Base-by-base conservation (phyloP, 2,797 vertebrate genomes). In the Microctenopoma stevenorrisi region DNA sequence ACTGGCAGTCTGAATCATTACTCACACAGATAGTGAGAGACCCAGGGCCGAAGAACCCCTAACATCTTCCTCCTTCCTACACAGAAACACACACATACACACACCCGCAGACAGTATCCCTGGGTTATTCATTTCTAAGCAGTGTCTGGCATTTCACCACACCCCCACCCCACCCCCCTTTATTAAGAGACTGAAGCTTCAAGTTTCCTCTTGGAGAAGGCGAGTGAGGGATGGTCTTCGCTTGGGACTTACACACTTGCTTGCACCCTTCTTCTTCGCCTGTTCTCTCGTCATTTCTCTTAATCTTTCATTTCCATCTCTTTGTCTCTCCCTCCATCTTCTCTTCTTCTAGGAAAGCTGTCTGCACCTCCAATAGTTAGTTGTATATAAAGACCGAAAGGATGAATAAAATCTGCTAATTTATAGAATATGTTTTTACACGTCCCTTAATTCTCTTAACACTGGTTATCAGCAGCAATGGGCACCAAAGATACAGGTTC, bases 1-100 rank as follows among this genome's bases (percentile, higher is more conserved):
- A 92, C 95, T 95, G 93, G 96, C 91, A 92, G 90, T 53, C 84
- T 93, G 96, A 96, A 95, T 97, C 96, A 98, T 98, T 97, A 98
- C 96, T 98, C 96, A 97, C 94, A 95, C 91, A 94, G 94, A 89
- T 86, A 86, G 86, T 82, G 84, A 92, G 83, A 89, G 91, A 95
- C 94, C 95, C 78, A 85, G 93, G 86, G 77, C 87, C 66, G 69
- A 83, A 82, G 80, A 86, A 87, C 81, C 83, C 84, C 84, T 68
- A 82, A 81, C 66, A 84, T 86, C 83, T 74, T 83, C 81, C 70
- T 71, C 78, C 73, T 77, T 59, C 61, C 43, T 60, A 6, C 58
- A 54, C 61, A 59, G 64, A 59, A 50, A n/a, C 63, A 70, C 73
- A 13, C 73, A 48, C 73, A 26, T 69, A 43, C 40, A 42, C 49